Percentiles rank a stretch among this genome's conserved stretches.
Evolutionary conservation across 2,113 vertebrate species (phyloP).

Genomic region (Chaetura pelagica): DNA sequence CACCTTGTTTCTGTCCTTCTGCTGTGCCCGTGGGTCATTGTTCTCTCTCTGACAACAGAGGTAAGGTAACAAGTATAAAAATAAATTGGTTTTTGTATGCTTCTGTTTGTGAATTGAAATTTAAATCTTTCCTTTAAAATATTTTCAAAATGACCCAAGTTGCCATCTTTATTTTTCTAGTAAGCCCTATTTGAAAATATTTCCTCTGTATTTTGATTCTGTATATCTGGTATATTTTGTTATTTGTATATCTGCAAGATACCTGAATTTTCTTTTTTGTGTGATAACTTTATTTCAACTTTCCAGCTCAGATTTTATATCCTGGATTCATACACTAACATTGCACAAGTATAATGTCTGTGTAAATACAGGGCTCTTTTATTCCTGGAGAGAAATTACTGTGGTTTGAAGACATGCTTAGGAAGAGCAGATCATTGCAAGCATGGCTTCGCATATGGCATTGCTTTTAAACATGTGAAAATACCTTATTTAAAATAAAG

Average conservation of each 20-base stretch:
- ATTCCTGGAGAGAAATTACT: background rate
- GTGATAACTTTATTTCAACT: background rate
- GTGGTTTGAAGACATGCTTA: background rate
- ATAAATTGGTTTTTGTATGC: background rate
- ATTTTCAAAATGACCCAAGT: background rate
- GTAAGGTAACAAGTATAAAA: slow-evolving; percentile 73
- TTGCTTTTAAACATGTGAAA: background rate
- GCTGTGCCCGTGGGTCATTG: slow-evolving; percentile 92
- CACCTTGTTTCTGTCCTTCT: slow-evolving; percentile 88
- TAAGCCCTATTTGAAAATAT: background rate
- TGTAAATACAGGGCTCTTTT: background rate
- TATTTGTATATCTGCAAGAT: background rate
- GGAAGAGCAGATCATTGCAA: background rate
- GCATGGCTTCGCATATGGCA: background rate
- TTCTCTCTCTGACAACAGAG: slow-evolving; percentile 92
- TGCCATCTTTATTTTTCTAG: background rate
- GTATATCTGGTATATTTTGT: too few relatives aligned
- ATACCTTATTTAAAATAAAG: background rate
- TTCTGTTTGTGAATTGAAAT: background rate
- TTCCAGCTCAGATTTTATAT: background rate
- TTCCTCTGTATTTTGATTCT: background rate
- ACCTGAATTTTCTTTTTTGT: background rate
- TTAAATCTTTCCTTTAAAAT: slow-evolving; percentile 14
- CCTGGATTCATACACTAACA: background rate
- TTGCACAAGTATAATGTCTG: background rate